A percentile compares a stretch with the other conserved stretches of the same genome.
Conservation (phyloP, 2,113 vertebrate species). For the Cacatua alba region DNA sequence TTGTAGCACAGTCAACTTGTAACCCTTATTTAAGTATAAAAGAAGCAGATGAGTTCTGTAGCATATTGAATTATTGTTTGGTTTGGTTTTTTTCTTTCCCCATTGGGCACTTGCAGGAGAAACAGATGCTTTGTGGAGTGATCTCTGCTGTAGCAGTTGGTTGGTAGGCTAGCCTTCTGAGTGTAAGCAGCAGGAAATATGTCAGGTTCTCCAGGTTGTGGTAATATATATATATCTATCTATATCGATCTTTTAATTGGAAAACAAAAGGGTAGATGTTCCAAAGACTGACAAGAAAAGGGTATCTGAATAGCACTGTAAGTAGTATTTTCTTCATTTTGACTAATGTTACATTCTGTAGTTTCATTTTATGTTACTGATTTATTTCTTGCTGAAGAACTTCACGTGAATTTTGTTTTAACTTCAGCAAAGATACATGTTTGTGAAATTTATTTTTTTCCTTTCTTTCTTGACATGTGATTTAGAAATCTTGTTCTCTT, state of each 20-base stretch:
- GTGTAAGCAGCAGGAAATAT: background rate
- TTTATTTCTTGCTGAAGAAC: background rate
- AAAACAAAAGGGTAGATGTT: background rate
- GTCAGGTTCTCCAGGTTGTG: background rate
- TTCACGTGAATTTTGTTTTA: background rate
- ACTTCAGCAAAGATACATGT: background rate
- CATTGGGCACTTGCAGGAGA: background rate
- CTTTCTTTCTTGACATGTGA: background rate
- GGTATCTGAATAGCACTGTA: background rate
- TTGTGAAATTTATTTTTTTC: background rate
- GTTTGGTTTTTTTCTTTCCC: background rate
- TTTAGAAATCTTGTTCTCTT: background rate
- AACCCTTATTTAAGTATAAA: background rate
- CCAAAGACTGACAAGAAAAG: background rate
- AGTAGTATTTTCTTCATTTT: background rate
- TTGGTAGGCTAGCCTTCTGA: background rate
- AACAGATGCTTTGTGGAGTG: constrained; percentile 29
- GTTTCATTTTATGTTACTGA: background rate
- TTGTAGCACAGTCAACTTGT: background rate
- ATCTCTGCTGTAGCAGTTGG: constrained; percentile 22
- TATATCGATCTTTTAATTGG: background rate
- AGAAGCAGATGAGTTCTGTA: background rate
- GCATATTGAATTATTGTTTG: background rate
- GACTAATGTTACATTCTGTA: background rate
- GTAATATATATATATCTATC: background rate